Evolutionary conservation across 2,797 vertebrate genomes (phyloP), one percentile per base, ranked within the genome.

Genomic region (Lerista edwardsae): DNA sequence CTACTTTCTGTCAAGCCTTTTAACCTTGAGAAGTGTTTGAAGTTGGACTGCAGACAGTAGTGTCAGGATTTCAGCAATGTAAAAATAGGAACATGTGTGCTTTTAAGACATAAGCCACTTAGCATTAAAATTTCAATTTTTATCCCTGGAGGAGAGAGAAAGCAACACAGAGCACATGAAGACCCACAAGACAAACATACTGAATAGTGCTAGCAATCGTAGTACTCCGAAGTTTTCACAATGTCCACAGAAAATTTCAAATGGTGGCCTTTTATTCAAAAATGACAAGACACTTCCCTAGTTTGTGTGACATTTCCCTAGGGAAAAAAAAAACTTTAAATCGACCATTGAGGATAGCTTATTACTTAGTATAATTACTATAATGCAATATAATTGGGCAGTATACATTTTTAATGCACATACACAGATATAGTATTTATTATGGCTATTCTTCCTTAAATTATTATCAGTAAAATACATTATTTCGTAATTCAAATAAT

Each of bases 1-100:
- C 75, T 80, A 90, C 71, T 88, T 88, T 88, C 87, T 83, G 68
- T 90, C 80, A 86, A 82, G 62, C 0, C 67, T 86, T 87, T 88
- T 91, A 91, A 88, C 73, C 79, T 90, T 86, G 82, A 88, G 69
- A 88, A 88, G 17, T 27, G 29, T 34, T 41, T 78, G 78, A 91
- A 36, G 29, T 71, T 85, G 68, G 86, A 76, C 9, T 34, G 67
- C 10, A 59, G 89, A 84, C 10, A 65, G n/a, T 6, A 75, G 47
- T 9, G 12, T 21, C 21, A 68, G 67, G 19, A 15, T 73, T 78
- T 41, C 44, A 72, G 67, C 0, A 67, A 57, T 1, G 23, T 36
- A 55, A 85, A 83, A 86, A 84, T 74, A 77, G 19, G 75, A 78
- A 77, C 69, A 68, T 1, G 12, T 61, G 55, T 19, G 15, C 75